phyloP scores from a whole-genome alignment of 92 coral and sea anemone species.

The Ricordea florida region DNA sequence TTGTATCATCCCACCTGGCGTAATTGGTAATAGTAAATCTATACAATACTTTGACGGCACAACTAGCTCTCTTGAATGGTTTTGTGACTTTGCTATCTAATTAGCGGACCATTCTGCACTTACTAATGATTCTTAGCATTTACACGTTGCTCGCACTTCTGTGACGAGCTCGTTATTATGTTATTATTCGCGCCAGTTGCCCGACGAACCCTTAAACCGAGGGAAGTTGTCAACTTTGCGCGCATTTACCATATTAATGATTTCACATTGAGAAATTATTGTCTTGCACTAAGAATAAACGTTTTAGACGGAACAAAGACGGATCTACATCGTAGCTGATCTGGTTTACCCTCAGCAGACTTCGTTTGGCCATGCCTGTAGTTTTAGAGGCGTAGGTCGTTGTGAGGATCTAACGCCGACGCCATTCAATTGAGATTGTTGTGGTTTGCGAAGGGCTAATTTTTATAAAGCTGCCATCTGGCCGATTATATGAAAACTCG shows the following conservation, averaged over 20 bases:
- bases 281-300: conserved; percentile 48
- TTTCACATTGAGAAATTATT: conserved; percentile 49
- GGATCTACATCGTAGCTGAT: neutral
- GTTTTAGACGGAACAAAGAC: conserved; percentile 54
- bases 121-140: conserved; percentile 64
- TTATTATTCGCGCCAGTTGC: conserved; percentile 24
- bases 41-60: conserved; percentile 73
- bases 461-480: conserved; percentile 91
- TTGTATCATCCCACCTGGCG: conserved; percentile 76
- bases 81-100: conserved; percentile 65
- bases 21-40: conserved; percentile 12
- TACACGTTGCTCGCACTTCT: conserved; percentile 32
- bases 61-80: conserved; percentile 63
- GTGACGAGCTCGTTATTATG: neutral
- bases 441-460: conserved; percentile 76
- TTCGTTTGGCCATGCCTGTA: neutral
- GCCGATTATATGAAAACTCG: conserved; percentile 93
- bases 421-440: conserved; percentile 41
- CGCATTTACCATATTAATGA: conserved; percentile 75
- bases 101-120: conserved; percentile 81
- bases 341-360: neutral
- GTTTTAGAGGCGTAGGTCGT: neutral
- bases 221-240: conserved; percentile 45
- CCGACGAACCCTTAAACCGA: neutral
- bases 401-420: neutral